These are phyloP conservation scores for Porites rus DNA, from an alignment of 92 coral and sea anemone species.

Conservation along the genomic window DNA sequence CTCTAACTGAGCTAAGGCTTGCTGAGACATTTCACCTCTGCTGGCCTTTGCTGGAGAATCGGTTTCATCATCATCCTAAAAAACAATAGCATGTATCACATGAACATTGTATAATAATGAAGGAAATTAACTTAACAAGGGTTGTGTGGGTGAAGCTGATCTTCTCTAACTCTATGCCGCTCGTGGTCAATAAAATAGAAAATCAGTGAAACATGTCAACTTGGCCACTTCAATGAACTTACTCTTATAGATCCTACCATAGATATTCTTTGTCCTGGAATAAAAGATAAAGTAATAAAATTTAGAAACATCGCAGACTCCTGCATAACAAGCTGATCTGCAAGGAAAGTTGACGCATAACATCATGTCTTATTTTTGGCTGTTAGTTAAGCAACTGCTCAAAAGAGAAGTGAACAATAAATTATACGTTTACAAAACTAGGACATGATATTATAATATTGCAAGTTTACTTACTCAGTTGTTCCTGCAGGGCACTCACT, in stretches of 20 bases:
- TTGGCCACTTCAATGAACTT: neutral
- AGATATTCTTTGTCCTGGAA: conserved; percentile 72
- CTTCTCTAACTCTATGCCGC: too few species aligned
- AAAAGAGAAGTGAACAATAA: neutral
- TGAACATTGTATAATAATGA: too few species aligned
- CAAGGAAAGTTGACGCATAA: too few species aligned
- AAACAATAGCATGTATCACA: neutral
- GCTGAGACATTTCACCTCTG: conserved; percentile 34
- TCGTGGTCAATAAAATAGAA: neutral
- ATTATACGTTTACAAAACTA: neutral
- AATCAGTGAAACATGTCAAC: neutral
- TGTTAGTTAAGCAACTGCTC: too few species aligned
- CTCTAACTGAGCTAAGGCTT: conserved; percentile 20
- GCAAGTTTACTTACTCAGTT: conserved; percentile 40
- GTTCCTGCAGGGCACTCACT: conserved; percentile 37
- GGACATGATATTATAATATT: neutral
- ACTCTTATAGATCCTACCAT: conserved; percentile 88
- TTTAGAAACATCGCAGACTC: too few species aligned
- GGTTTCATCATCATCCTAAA: conserved; percentile 93
- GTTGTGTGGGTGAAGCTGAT: neutral
- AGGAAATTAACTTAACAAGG: neutral
- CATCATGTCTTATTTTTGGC: too few species aligned
- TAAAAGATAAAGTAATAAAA: neutral
- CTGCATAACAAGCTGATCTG: too few species aligned
- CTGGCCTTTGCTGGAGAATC: conserved; percentile 69